These are phyloP conservation scores for Chironex yamaguchii DNA, from an alignment of 30 jellyfish, hydroid and myxozoan genomes.

Conservation along the genomic window DNA sequence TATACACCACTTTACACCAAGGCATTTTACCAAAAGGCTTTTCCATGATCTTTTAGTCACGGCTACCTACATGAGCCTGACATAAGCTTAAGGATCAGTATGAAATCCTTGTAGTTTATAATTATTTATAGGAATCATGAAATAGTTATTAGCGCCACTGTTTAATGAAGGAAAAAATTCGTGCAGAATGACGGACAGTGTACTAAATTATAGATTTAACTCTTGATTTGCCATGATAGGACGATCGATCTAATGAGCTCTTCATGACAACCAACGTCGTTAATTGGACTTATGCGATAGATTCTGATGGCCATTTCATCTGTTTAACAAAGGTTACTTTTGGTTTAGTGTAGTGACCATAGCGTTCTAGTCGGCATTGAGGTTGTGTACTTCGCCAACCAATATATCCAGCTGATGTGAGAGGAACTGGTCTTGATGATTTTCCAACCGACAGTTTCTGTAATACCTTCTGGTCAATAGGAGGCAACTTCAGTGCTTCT, in stretches of 20 bases:
- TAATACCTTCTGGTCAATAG: slow-evolving; percentile 65
- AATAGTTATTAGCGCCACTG: too few species aligned
- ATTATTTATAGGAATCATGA: too few species aligned
- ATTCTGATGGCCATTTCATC: slow-evolving; percentile 88
- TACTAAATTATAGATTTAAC: too few species aligned
- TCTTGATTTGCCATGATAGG: too few species aligned
- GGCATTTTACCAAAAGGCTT: too few species aligned
- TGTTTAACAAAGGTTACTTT: slow-evolving; percentile 64
- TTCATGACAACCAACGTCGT: not conserved
- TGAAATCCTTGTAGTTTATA: too few species aligned
- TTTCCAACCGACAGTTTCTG: slow-evolving; percentile 71
- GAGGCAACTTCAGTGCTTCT: slow-evolving; percentile 85
- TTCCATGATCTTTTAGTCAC: too few species aligned
- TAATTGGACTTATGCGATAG: slow-evolving; percentile 31
- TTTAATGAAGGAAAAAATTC: too few species aligned
- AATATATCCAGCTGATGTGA: slow-evolving; percentile 76
- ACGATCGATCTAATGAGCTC: not conserved
- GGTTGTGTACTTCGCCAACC: slow-evolving; percentile 93
- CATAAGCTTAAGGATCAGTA: too few species aligned
- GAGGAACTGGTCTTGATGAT: slow-evolving; percentile 75
- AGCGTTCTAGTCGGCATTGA: slow-evolving; percentile 80
- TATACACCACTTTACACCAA: too few species aligned
- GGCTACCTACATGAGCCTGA: too few species aligned
- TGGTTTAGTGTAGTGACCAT: slow-evolving; percentile 87
- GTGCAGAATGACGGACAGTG: too few species aligned